These are phyloP conservation scores for Strix aluco DNA, from an alignment of 2,113 vertebrate genomes.

Conservation along the genomic window DNA sequence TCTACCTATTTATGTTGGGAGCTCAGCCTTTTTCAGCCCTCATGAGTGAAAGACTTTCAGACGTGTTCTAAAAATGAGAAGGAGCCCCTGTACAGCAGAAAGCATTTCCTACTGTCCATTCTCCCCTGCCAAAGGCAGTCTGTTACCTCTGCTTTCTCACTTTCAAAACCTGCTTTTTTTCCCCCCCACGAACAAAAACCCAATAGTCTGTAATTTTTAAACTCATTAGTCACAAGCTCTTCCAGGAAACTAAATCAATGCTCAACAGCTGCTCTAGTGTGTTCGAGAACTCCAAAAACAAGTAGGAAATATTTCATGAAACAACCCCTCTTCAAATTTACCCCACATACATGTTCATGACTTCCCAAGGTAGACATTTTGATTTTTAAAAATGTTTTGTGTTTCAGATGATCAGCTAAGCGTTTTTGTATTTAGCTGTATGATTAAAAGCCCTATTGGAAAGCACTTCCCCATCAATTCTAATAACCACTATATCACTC, in stretches of 20 bases:
- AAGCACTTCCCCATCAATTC: background rate
- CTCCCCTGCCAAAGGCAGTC: background rate
- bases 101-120: background rate
- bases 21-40: background rate
- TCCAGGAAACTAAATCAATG: constrained; percentile 21
- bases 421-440: background rate
- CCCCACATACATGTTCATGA: background rate
- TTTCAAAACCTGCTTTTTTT: background rate
- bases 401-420: background rate
- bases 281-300: background rate
- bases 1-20: background rate
- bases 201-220: constrained; percentile 7
- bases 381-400: background rate
- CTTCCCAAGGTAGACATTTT: background rate
- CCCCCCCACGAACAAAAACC: background rate
- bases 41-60: background rate
- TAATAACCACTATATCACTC: background rate
- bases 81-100: background rate
- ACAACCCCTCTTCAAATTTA: background rate
- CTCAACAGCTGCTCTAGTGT: background rate
- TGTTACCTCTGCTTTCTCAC: background rate
- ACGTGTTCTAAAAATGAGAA: background rate
- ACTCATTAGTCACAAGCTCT: constrained; percentile 31
- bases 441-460: background rate
- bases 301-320: background rate